Evolutionary conservation across 2,888 invertebrate genomes (phyloP).

Genomic region (Lasioglossum oenotherae): DNA sequence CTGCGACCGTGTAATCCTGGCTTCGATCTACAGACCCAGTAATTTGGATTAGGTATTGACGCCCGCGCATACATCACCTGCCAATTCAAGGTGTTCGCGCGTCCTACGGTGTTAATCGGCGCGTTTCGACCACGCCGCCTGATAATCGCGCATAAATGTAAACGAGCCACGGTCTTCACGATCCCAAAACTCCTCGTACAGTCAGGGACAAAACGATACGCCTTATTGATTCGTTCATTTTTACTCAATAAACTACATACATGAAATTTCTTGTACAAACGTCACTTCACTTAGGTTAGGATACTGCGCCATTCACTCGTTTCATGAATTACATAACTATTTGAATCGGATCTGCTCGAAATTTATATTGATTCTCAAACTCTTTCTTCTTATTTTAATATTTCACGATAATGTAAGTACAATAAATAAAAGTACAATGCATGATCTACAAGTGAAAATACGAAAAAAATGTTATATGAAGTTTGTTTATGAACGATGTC

Average conservation of each 20-base stretch:
- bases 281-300: too few relatives aligned
- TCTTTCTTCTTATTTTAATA: too few relatives aligned
- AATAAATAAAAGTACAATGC: too few relatives aligned
- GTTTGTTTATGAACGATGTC: too few relatives aligned
- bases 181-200: neutral
- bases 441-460: too few relatives aligned
- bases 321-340: too few relatives aligned
- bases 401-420: too few relatives aligned
- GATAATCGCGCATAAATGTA: constrained; percentile 42
- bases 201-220: neutral
- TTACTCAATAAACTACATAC: neutral
- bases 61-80: constrained; percentile 53
- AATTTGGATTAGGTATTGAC: constrained; percentile 67
- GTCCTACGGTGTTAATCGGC: constrained; percentile 33
- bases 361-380: too few relatives aligned
- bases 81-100: constrained; percentile 57
- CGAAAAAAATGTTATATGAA: too few relatives aligned
- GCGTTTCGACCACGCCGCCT: constrained; percentile 26
- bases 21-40: constrained; percentile 47
- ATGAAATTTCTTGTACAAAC: neutral
- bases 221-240: neutral
- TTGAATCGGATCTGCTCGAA: too few relatives aligned
- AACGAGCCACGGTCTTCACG: neutral
- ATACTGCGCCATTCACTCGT: neutral
- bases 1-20: constrained; percentile 63